phyloP scores from a whole-genome alignment of 2,113 vertebrate genomes.

The Tonatia bakeri region DNA sequence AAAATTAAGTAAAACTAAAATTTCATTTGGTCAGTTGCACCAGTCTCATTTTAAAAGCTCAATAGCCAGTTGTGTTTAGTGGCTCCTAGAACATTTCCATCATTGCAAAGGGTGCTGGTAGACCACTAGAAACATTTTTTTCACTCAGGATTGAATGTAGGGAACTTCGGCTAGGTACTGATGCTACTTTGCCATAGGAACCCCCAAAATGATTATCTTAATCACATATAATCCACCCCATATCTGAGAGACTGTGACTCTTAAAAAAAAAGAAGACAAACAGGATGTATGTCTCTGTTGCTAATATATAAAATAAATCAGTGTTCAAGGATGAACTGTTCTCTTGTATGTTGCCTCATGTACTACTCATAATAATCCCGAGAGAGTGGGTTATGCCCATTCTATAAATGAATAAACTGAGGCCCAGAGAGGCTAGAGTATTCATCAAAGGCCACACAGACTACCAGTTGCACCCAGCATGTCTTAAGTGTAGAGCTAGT shows the following conservation, averaged over 20 bases:
- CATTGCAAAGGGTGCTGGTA: neutral
- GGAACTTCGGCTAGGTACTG: neutral
- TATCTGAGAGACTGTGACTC: neutral
- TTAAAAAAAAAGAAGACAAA: neutral
- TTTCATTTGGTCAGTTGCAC: neutral
- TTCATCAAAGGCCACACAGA: neutral
- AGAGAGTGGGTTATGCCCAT: neutral
- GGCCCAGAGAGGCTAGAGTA: neutral
- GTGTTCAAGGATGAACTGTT: neutral
- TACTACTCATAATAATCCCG: neutral
- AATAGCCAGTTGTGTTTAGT: neutral
- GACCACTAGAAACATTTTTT: neutral
- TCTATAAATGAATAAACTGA: conserved; percentile 1
- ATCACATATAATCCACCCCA: neutral
- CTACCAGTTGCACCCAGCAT: neutral
- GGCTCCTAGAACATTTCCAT: neutral
- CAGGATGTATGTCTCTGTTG: neutral
- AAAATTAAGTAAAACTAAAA: neutral
- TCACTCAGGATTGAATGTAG: neutral
- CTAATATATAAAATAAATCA: neutral
- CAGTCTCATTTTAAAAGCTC: neutral
- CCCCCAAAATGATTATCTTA: neutral
- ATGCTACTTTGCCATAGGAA: neutral
- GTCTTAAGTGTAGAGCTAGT: neutral
- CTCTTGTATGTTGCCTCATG: neutral